Percentiles rank a stretch among this genome's conserved stretches.
Conservation (phyloP, 2,888 invertebrate genomes). For the Xestia ashworthii region DNA sequence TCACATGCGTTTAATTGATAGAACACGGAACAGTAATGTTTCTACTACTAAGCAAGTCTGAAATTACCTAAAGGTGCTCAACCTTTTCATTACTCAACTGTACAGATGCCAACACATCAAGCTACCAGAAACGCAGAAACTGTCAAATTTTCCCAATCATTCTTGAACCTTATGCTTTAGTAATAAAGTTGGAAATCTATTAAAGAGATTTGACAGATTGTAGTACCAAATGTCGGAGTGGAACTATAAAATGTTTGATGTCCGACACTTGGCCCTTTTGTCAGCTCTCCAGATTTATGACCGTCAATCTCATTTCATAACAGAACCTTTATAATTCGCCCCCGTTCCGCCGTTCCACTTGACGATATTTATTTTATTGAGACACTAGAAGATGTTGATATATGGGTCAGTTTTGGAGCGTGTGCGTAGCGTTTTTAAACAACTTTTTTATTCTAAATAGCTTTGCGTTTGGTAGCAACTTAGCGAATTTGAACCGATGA, state of each 20-base stretch:
- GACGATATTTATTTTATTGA: slow-evolving; percentile 53
- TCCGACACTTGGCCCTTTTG: slow-evolving; percentile 34
- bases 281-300: slow-evolving; percentile 35
- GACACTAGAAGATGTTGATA: slow-evolving; percentile 17
- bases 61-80: background rate
- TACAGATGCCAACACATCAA: no score
- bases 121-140: no score
- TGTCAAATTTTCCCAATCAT: no score
- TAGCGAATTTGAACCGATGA: no score
- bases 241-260: slow-evolving; percentile 44
- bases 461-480: no score
- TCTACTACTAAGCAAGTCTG: background rate
- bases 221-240: background rate
- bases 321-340: slow-evolving; percentile 56
- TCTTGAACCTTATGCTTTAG: no score
- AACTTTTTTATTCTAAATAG: no score
- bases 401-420: background rate
- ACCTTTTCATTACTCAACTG: background rate
- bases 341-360: slow-evolving; percentile 6
- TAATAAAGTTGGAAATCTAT: no score
- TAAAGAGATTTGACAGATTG: no score
- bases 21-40: background rate
- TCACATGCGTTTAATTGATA: background rate
- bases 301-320: slow-evolving; percentile 61
- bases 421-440: background rate